Conservation (phyloP, 1,140 invertebrate species). For the Euschistus heros region DNA sequence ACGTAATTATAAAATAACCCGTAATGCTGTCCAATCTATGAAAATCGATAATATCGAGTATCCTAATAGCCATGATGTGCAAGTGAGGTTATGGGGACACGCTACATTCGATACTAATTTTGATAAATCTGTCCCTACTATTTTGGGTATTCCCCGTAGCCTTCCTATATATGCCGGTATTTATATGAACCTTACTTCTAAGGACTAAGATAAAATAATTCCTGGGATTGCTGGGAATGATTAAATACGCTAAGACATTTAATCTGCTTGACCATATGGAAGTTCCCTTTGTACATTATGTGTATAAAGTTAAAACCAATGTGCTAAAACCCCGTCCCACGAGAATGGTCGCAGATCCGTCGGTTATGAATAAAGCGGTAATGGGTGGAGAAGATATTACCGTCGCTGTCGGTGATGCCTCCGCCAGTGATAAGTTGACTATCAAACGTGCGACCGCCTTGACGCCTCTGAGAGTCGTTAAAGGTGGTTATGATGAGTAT, state of each 20-base stretch:
- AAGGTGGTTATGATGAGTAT: too few species aligned
- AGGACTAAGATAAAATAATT: not conserved
- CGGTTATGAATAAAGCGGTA: not conserved
- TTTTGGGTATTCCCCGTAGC: conserved; percentile 7
- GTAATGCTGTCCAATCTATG: not conserved
- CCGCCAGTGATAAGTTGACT: not conserved
- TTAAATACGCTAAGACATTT: conserved; percentile 12
- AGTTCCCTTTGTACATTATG: not conserved
- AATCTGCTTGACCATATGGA: conserved; percentile 8
- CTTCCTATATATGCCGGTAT: conserved; percentile 7
- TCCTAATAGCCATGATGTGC: not conserved
- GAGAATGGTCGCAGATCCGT: not conserved
- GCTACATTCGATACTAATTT: not conserved
- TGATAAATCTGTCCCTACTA: conserved; percentile 3
- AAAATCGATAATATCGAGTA: too few species aligned
- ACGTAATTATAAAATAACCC: not conserved
- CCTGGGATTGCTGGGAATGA: not conserved
- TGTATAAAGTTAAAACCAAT: conserved; percentile 11
- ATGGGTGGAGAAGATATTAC: not conserved
- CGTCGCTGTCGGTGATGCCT: not conserved
- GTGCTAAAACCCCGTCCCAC: not conserved
- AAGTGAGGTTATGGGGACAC: not conserved
- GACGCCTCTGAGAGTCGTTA: not conserved
- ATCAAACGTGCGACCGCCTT: too few species aligned
- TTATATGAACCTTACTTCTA: not conserved